phyloP scores from a whole-genome alignment of 1,140 invertebrate genomes.

The Drosophila funebris region DNA sequence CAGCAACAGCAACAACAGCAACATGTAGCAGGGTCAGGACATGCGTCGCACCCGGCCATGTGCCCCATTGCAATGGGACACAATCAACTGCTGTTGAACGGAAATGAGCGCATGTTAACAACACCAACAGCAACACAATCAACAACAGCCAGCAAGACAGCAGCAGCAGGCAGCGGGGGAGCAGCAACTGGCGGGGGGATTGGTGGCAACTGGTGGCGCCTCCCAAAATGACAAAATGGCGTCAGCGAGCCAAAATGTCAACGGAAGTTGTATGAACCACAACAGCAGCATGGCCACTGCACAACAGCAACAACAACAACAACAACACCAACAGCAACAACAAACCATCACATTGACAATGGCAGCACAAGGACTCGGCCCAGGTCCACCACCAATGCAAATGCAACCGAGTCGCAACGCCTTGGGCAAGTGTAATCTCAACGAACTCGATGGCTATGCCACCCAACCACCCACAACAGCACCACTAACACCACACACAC shows the following conservation, averaged over 20 bases:
- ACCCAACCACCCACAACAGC: conserved; percentile 28
- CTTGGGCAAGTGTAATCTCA: conserved; percentile 71
- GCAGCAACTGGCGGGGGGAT: not conserved
- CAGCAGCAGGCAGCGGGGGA: conserved; percentile 20
- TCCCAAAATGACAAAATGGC: conserved; percentile 75
- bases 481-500: conserved; percentile 53
- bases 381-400: conserved; percentile 14
- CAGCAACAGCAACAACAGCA: conserved; percentile 51
- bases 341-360: conserved; percentile 47
- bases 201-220: not conserved
- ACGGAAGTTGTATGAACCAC: conserved; percentile 80
- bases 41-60: conserved; percentile 11
- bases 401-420: conserved; percentile 48
- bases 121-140: conserved; percentile 63
- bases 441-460: conserved; percentile 57
- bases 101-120: conserved; percentile 84
- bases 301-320: conserved; percentile 57
- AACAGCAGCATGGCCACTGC: conserved; percentile 48
- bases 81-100: conserved; percentile 79
- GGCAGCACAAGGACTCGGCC: conserved; percentile 35
- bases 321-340: conserved; percentile 46
- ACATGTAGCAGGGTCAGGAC: conserved; percentile 29
- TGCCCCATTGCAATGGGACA: conserved; percentile 51
- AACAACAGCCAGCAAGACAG: conserved; percentile 40
- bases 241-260: conserved; percentile 74